A percentile compares a stretch with the other conserved stretches of the same genome.
phyloP scores from a whole-genome alignment of 2,888 invertebrate genomes.

The Apotomis turbidana region DNA sequence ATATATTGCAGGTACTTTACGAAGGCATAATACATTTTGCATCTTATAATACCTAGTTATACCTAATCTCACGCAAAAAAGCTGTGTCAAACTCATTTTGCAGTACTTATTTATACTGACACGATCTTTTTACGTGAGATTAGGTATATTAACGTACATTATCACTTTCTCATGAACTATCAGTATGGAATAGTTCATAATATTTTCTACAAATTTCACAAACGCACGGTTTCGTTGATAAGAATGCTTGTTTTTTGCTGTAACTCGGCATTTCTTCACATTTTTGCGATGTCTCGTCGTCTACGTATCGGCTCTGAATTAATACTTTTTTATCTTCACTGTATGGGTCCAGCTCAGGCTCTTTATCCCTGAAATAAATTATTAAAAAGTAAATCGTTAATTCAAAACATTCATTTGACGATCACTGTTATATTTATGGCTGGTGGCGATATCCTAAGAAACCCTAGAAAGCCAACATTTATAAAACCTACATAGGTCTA shows the following conservation, averaged over 20 bases:
- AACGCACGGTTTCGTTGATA: conserved; percentile 59
- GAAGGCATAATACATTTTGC: conserved; percentile 8
- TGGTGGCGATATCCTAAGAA: no score
- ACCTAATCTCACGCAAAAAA: no score
- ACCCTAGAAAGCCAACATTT: no score
- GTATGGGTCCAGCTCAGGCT: conserved; percentile 34
- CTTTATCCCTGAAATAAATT: conserved; percentile 38
- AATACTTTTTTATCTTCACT: conserved; percentile 57
- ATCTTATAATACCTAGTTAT: not conserved
- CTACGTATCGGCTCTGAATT: conserved; percentile 69
- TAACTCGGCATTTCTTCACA: conserved; percentile 27
- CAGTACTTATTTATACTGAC: no score
- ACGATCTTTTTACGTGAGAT: no score
- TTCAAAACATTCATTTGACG: not conserved
- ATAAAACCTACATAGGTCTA: no score
- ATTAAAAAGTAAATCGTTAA: not conserved
- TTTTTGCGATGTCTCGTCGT: conserved; percentile 46
- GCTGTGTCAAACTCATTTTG: no score
- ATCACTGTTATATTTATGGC: no score
- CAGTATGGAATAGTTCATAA: conserved; percentile 68
- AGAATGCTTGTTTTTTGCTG: conserved; percentile 41
- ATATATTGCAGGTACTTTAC: conserved; percentile 46
- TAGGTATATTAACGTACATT: not conserved
- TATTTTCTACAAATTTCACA: conserved; percentile 76
- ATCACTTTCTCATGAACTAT: conserved; percentile 11